A percentile compares a stretch with the other conserved stretches of the same genome.
These are phyloP conservation scores for Heloderma charlesbogerti DNA, from an alignment of 2,113 vertebrate species.

Conservation along the genomic window DNA sequence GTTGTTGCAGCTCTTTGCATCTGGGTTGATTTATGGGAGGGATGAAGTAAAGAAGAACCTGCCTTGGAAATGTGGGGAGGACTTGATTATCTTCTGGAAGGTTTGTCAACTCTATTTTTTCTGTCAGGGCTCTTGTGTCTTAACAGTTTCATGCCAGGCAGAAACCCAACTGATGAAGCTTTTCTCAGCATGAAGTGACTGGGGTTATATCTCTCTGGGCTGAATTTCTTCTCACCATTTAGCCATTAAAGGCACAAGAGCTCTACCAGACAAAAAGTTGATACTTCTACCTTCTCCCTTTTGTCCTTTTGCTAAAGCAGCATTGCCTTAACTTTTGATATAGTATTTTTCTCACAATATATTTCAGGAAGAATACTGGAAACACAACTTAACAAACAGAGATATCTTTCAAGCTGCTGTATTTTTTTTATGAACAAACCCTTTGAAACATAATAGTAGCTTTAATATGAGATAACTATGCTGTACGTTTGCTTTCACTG, in stretches of 20 bases:
- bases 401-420: not conserved
- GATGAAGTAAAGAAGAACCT: not conserved
- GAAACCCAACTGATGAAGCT: not conserved
- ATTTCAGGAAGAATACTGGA: not conserved
- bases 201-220: not conserved
- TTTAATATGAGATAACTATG: not conserved
- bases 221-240: not conserved
- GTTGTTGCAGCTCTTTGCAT: not conserved
- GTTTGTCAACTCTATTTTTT: not conserved
- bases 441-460: not conserved
- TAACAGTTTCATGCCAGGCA: not conserved
- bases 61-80: not conserved
- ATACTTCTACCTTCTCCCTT: not conserved
- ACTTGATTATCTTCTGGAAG: not conserved
- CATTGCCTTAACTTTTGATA: not conserved
- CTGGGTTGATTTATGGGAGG: not conserved
- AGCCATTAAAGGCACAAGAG: not conserved
- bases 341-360: not conserved
- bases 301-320: not conserved
- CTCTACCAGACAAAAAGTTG: not conserved
- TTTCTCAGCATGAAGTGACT: not conserved
- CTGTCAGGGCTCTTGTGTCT: not conserved
- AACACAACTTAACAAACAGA: not conserved
- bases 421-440: not conserved
- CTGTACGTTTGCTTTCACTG: too few relatives aligned